A percentile compares a stretch with the other conserved stretches of the same genome.
These are phyloP conservation scores for Nemopilema nomurai DNA, from an alignment of 30 jellyfish, hydroid and myxozoan genomes.

Conservation along the genomic window DNA sequence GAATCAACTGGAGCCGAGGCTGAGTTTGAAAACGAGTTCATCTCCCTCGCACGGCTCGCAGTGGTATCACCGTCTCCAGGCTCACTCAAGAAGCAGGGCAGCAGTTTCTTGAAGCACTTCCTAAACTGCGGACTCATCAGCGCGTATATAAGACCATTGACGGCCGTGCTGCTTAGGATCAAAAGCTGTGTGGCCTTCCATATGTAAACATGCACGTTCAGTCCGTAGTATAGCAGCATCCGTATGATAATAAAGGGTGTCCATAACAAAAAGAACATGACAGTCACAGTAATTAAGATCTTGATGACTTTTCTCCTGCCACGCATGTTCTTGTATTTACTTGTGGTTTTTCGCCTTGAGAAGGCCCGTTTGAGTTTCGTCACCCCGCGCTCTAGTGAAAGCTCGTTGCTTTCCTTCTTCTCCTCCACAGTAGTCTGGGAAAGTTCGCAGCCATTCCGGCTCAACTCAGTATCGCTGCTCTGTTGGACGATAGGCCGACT, in stretches of 20 bases:
- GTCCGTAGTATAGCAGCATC: conserved; percentile 66
- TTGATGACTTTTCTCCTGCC: conserved; percentile 65
- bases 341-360: conserved; percentile 33
- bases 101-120: conserved; percentile 62
- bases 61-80: conserved; percentile 36
- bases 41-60: conserved; percentile 64
- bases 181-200: conserved; percentile 86
- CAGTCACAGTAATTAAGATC: conserved; percentile 77
- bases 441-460: conserved; percentile 8
- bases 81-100: conserved; percentile 55
- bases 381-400: conserved; percentile 1
- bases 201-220: conserved; percentile 49
- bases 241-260: conserved; percentile 89
- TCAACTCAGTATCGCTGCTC: conserved; percentile 22
- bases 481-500: conserved; percentile 16
- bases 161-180: conserved; percentile 84
- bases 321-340: conserved; percentile 43
- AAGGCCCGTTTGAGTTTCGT: conserved; percentile 3
- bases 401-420: conserved; percentile 1
- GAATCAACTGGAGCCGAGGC: conserved; percentile 28
- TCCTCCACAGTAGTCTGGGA: not conserved
- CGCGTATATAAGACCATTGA: conserved; percentile 82
- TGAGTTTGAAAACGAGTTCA: conserved; percentile 60
- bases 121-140: conserved; percentile 88
- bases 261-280: conserved; percentile 78